Conservation (phyloP, 2,113 vertebrate species). For the Indri indri region DNA sequence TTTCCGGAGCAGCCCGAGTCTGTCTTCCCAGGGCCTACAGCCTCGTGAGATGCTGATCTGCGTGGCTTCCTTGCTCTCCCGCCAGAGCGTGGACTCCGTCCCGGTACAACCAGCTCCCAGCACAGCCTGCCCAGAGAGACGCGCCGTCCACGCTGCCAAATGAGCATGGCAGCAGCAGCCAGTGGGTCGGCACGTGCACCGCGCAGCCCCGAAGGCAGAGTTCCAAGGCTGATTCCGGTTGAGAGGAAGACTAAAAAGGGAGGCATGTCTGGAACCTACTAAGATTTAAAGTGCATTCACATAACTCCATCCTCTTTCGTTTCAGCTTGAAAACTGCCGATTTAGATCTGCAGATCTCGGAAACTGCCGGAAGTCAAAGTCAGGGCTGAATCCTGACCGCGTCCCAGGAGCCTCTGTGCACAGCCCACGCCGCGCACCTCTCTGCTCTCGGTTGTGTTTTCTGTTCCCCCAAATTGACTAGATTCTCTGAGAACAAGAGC, state of each 20-base stretch:
- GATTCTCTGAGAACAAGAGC: too few species aligned
- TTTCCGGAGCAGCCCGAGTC: accelerated
- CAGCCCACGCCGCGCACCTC: accelerated
- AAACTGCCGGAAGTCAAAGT: too few species aligned
- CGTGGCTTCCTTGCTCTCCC: background rate
- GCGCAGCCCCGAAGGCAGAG: background rate
- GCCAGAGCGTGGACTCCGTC: background rate
- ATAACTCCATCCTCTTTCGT: background rate
- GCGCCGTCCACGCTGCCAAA: background rate
- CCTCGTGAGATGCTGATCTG: accelerated
- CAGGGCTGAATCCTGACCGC: background rate
- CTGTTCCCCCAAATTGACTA: background rate
- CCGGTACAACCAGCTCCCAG: accelerated
- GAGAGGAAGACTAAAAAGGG: background rate
- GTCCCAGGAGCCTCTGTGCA: too few species aligned
- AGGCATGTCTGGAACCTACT: background rate
- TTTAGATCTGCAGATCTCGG: background rate
- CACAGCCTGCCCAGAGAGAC: background rate
- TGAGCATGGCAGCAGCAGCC: background rate
- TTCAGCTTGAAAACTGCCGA: background rate
- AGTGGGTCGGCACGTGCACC: accelerated
- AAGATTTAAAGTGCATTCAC: background rate
- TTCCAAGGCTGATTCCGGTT: too few species aligned
- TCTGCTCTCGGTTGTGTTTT: background rate
- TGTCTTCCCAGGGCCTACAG: background rate